Evolutionary conservation across 1,140 invertebrate genomes (phyloP).

Genomic region (Tribolium castaneum): DNA sequence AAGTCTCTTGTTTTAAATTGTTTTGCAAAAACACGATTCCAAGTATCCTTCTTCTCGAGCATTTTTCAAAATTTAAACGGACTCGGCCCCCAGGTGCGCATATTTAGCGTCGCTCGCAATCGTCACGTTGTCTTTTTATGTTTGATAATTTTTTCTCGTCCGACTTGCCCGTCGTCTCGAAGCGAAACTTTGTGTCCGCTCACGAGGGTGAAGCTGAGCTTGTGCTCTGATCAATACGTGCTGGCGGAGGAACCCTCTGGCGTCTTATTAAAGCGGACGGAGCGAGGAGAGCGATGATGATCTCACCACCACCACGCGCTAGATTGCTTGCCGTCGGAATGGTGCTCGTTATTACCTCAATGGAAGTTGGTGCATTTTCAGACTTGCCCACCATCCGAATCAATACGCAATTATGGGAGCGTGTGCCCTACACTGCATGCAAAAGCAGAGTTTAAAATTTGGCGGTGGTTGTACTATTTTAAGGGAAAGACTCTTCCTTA

Average conservation of each 20-base stretch:
- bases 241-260: constrained; percentile 49
- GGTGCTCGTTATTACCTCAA: constrained; percentile 47
- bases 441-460: no score
- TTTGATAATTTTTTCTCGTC: not conserved
- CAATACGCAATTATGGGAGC: constrained; percentile 51
- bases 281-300: constrained; percentile 50
- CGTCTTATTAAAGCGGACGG: constrained; percentile 53
- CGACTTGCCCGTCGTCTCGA: not conserved
- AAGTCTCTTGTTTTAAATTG: no score
- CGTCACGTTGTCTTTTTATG: constrained; percentile 23
- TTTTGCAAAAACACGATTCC: no score
- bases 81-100: not conserved
- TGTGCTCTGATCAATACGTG: constrained; percentile 39
- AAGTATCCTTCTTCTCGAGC: no score
- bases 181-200: constrained; percentile 48
- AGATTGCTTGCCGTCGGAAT: constrained; percentile 50
- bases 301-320: constrained; percentile 43
- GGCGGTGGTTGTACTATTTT: no score
- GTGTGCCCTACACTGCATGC: not conserved
- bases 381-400: constrained; percentile 38
- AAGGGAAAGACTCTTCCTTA: no score
- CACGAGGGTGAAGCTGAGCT: constrained; percentile 42
- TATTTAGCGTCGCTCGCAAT: not conserved
- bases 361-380: constrained; percentile 30
- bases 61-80: no score